These are phyloP conservation scores for Spheniscus humboldti DNA, from an alignment of 2,797 vertebrate species.

Conservation along the genomic window DNA sequence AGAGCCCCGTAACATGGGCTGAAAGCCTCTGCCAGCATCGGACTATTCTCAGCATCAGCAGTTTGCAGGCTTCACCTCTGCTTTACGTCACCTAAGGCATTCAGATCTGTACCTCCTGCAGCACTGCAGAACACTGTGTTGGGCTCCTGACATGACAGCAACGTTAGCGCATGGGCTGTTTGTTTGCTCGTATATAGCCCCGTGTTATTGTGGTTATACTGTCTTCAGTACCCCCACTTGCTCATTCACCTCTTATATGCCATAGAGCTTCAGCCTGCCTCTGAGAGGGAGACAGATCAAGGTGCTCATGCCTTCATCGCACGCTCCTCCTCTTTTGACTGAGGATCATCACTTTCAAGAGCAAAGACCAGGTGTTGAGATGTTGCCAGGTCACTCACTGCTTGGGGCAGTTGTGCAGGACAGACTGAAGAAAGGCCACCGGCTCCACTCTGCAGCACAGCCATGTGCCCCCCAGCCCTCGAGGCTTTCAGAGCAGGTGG, in stretches of 20 bases:
- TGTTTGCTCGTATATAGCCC: fast-evolving
- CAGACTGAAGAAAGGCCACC: background rate
- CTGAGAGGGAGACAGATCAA: background rate
- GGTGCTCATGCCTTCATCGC: background rate
- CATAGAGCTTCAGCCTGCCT: background rate
- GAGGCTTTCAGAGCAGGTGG: background rate
- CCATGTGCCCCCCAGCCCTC: background rate
- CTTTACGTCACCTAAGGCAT: background rate
- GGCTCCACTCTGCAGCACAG: background rate
- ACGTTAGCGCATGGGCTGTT: background rate
- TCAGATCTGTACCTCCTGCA: too few species aligned
- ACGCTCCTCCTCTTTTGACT: background rate
- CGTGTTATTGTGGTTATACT: too few species aligned
- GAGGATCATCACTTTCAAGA: background rate
- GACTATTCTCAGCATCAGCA: background rate
- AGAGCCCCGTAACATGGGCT: fast-evolving
- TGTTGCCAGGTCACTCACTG: too few species aligned
- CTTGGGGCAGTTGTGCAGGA: fast-evolving
- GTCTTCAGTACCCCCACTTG: fast-evolving
- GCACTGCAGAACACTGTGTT: background rate
- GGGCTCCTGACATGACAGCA: fast-evolving
- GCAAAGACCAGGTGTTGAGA: background rate
- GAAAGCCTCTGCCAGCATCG: background rate
- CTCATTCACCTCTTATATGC: fast-evolving
- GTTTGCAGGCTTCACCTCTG: background rate